phyloP scores from a whole-genome alignment of 2,888 invertebrate species.

The Xanthia togata region DNA sequence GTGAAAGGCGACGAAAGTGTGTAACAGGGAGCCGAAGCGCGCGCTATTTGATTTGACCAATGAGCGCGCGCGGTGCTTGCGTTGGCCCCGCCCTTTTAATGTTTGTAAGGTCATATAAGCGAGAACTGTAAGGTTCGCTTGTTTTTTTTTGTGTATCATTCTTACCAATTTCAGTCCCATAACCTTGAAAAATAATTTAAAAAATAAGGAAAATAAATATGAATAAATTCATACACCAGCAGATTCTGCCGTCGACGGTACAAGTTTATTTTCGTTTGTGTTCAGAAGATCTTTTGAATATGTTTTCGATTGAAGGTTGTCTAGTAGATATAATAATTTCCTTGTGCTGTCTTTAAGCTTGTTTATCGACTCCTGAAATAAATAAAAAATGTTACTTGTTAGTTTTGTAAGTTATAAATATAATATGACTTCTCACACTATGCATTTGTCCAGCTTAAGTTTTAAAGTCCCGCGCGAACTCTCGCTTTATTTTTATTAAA shows the following conservation, averaged over 20 bases:
- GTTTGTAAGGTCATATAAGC: no score
- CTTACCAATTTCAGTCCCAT: constrained; percentile 12
- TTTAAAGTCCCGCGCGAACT: not conserved
- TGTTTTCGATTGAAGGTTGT: constrained; percentile 80
- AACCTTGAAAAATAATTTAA: not conserved
- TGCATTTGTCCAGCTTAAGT: not conserved
- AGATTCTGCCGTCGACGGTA: constrained; percentile 25
- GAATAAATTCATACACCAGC: constrained; percentile 63
- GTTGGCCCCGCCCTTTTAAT: no score
- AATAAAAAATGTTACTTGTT: not conserved
- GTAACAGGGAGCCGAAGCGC: no score
- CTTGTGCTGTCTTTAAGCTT: constrained; percentile 82
- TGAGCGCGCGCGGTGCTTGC: no score
- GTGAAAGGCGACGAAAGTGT: no score
- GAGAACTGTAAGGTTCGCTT: no score
- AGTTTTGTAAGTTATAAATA: not conserved
- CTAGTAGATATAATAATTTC: constrained; percentile 78
- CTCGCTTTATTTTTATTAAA: not conserved
- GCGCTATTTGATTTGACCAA: no score
- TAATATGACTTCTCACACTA: not conserved
- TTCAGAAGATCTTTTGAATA: constrained; percentile 63
- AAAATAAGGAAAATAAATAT: constrained; percentile 2
- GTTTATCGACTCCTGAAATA: constrained; percentile 76
- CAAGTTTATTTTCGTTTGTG: constrained; percentile 54
- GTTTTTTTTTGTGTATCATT: not conserved